These are phyloP conservation scores for Megaceryle torquata DNA, from an alignment of 2,113 vertebrate genomes.

Conservation along the genomic window DNA sequence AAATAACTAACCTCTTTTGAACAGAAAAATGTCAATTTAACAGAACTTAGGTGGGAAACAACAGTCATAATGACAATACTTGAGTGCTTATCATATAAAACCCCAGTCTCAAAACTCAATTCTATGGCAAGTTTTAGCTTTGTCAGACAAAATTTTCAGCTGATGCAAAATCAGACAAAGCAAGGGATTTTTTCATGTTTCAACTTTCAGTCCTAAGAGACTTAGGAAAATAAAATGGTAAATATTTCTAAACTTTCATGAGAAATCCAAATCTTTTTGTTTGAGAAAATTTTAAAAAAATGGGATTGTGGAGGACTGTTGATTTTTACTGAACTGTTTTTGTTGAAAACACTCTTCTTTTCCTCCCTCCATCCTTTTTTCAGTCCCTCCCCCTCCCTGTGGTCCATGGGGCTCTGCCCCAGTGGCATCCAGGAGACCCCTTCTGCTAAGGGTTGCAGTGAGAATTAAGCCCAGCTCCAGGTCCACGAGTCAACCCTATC, in stretches of 20 bases:
- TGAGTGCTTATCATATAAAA: not conserved
- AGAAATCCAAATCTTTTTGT: not conserved
- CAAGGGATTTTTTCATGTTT: not conserved
- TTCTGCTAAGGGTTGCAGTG: not conserved
- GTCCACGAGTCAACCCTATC: accelerated
- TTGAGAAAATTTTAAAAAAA: not conserved
- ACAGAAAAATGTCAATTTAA: not conserved
- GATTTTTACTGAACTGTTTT: not conserved
- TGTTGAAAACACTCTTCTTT: not conserved
- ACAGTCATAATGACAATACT: not conserved
- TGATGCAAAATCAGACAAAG: not conserved
- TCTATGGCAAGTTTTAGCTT: not conserved
- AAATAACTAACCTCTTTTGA: not conserved
- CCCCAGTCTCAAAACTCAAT: not conserved
- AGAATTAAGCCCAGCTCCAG: not conserved
- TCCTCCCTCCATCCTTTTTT: not conserved
- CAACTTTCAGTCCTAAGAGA: not conserved
- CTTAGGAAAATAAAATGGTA: not conserved
- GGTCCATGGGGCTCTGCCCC: not conserved
- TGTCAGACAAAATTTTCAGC: not conserved
- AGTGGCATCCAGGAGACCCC: not conserved
- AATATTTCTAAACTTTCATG: not conserved
- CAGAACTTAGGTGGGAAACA: not conserved
- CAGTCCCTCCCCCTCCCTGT: not conserved
- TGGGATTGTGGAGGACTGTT: not conserved